Percentiles rank a stretch among this genome's conserved stretches.
Conservation (phyloP, 2,113 vertebrate genomes). For the Lagopus muta region DNA sequence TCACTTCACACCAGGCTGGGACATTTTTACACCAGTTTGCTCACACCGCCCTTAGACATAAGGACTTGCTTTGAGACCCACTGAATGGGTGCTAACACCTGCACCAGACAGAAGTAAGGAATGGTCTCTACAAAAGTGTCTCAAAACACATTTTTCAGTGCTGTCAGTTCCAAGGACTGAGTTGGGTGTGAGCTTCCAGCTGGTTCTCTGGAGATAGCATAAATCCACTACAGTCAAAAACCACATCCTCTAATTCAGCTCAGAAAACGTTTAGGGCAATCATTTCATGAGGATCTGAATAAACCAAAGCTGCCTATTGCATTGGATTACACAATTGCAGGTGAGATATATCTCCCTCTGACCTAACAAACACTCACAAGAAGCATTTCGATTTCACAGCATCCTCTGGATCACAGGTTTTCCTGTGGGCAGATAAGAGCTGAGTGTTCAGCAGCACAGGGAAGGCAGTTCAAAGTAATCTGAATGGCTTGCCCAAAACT, state of each 20-base stretch:
- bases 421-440: not conserved
- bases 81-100: accelerated
- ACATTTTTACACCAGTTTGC: not conserved
- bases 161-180: not conserved
- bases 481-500: not conserved
- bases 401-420: not conserved
- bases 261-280: not conserved
- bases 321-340: conserved; percentile 10
- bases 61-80: not conserved
- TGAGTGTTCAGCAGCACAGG: not conserved
- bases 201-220: conserved; percentile 27
- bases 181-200: not conserved
- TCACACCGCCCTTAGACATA: not conserved
- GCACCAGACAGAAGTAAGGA: not conserved
- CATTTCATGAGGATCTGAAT: not conserved
- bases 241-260: not conserved
- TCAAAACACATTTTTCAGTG: not conserved
- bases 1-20: not conserved
- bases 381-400: conserved; percentile 1
- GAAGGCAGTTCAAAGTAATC: conserved; percentile 3
- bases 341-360: not conserved
- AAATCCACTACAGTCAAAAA: not conserved
- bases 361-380: not conserved
- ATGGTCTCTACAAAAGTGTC: not conserved
- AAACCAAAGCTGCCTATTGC: conserved; percentile 15